Evolutionary conservation across 2,888 invertebrate species (phyloP).

Genomic region (Melitaea athalia): DNA sequence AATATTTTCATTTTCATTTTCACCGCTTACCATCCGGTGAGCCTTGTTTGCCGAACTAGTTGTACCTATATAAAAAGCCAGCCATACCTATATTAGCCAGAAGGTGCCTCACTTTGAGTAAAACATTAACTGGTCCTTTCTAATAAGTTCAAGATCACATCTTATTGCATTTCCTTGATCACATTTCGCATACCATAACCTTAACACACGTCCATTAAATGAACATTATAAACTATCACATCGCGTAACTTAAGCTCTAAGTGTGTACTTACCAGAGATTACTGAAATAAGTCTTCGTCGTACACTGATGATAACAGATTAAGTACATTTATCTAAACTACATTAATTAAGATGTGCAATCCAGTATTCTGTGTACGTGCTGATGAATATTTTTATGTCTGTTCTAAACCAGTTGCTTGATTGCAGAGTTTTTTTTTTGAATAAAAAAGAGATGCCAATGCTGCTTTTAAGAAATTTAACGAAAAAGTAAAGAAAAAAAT

Average conservation of each 20-base stretch:
- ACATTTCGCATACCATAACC: background rate
- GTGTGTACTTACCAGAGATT: slow-evolving; percentile 7
- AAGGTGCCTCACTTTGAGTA: no score
- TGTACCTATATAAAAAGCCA: no score
- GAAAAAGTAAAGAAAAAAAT: background rate
- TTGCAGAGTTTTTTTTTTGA: no score
- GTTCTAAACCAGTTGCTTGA: no score
- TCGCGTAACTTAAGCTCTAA: slow-evolving; percentile 1
- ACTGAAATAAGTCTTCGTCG: slow-evolving; percentile 8
- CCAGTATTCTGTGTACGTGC: background rate
- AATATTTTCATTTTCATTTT: no score
- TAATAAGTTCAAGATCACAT: background rate
- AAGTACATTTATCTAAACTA: background rate
- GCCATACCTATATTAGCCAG: no score
- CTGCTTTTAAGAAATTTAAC: background rate
- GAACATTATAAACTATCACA: background rate
- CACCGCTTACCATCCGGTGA: no score
- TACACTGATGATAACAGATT: slow-evolving; percentile 4
- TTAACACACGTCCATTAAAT: background rate
- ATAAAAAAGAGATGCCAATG: no score
- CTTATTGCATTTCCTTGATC: no score
- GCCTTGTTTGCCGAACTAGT: no score
- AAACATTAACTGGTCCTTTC: background rate
- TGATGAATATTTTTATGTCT: background rate
- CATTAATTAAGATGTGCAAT: slow-evolving; percentile 1